These are phyloP conservation scores for Electrophaes corylata DNA, from an alignment of 2,888 invertebrate species.

Conservation along the genomic window DNA sequence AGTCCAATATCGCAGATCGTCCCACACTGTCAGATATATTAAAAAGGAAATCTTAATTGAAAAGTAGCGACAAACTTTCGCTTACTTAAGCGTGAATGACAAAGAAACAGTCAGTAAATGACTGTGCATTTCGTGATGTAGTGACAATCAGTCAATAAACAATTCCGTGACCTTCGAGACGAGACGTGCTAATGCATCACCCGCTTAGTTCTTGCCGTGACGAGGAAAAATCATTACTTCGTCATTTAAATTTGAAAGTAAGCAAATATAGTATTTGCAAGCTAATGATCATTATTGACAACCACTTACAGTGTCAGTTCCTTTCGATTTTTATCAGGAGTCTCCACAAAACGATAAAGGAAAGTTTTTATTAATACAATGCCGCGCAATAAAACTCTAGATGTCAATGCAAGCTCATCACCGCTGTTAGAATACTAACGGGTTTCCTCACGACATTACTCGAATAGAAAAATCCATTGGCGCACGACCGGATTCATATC, in stretches of 20 bases:
- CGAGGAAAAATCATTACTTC: conserved; percentile 41
- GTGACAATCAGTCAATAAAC: conserved; percentile 18
- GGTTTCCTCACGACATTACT: too few species aligned
- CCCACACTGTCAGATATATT: too few species aligned
- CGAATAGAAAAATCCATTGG: too few species aligned
- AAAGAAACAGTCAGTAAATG: conserved; percentile 19
- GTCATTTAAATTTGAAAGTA: conserved; percentile 59
- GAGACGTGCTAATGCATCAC: conserved; percentile 37
- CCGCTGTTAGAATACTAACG: too few species aligned
- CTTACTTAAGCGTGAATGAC: conserved; percentile 2
- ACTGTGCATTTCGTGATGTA: conserved; percentile 26
- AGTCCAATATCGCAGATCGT: too few species aligned
- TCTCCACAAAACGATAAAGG: conserved; percentile 20
- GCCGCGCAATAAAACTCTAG: too few species aligned
- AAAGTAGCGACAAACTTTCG: conserved; percentile 13
- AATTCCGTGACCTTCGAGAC: conserved; percentile 31
- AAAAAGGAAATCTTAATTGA: conserved; percentile 3
- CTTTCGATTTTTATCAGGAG: conserved; percentile 48
- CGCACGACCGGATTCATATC: too few species aligned
- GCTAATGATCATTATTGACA: conserved; percentile 63
- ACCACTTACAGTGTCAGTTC: conserved; percentile 64
- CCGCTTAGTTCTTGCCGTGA: conserved; percentile 21
- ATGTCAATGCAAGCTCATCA: too few species aligned
- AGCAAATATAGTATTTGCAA: conserved; percentile 60
- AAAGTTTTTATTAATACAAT: too few species aligned